Conservation (phyloP, 2,797 vertebrate species). For the Sebastes kiyomatsui region DNA sequence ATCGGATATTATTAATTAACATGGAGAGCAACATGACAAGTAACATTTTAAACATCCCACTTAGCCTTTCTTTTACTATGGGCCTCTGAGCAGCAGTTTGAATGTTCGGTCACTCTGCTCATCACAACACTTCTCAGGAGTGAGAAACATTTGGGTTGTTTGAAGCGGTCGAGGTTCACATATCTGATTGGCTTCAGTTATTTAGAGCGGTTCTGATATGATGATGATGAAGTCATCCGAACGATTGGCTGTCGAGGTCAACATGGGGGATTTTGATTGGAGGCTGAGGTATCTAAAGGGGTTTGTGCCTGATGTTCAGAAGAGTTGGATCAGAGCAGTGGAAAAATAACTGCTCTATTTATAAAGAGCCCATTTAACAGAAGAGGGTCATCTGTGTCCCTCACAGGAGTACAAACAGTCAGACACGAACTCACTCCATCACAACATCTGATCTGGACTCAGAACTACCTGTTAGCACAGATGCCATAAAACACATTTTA, state of each 20-base stretch:
- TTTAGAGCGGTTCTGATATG: constrained; percentile 14
- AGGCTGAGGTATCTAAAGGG: neutral
- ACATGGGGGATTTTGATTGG: constrained; percentile 10
- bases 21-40: neutral
- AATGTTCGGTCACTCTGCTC: neutral
- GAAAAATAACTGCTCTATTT: constrained; percentile 77
- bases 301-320: neutral
- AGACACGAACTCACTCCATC: constrained; percentile 1
- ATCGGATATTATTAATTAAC: neutral
- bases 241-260: constrained; percentile 18
- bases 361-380: constrained; percentile 70
- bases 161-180: neutral
- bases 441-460: neutral
- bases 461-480: neutral
- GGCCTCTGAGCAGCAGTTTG: neutral
- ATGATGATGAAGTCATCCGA: neutral
- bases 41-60: too few species aligned
- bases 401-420: constrained; percentile 9
- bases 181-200: constrained; percentile 9
- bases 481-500: neutral
- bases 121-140: neutral
- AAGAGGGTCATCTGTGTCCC: constrained; percentile 63
- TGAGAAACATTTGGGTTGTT: neutral
- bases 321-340: constrained; percentile 59
- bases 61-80: too few species aligned